Evolutionary conservation across 2,113 vertebrate genomes (phyloP).

Genomic region (Tetrax tetrax): DNA sequence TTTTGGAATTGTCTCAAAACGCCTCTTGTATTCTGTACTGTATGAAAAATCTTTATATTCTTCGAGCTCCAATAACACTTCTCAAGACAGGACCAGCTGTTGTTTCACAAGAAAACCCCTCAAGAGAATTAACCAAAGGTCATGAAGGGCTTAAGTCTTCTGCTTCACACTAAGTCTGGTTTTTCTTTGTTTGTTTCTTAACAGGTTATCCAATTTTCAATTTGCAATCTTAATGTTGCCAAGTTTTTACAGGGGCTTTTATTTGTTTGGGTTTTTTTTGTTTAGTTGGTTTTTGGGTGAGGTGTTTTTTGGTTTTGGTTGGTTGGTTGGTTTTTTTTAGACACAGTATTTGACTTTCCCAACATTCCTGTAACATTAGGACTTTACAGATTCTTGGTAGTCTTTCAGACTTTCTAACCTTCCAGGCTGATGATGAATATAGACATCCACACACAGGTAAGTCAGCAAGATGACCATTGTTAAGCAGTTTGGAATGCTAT

Average conservation of each 20-base stretch:
- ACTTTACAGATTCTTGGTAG: not conserved
- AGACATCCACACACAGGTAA: not conserved
- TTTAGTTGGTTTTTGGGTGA: too few species aligned
- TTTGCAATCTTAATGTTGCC: not conserved
- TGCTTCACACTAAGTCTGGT: not conserved
- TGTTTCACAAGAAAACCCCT: conserved; percentile 8
- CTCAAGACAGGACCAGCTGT: conserved; percentile 22
- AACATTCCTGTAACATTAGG: not conserved
- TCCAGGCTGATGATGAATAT: not conserved
- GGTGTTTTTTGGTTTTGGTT: too few species aligned
- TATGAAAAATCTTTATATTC: not conserved
- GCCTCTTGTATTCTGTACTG: conserved; percentile 3
- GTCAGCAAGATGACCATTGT: not conserved
- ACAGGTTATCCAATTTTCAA: not conserved
- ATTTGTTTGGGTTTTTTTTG: too few species aligned
- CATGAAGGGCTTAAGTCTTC: not conserved
- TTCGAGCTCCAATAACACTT: conserved; percentile 9
- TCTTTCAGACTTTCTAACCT: not conserved
- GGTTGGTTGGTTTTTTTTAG: not conserved
- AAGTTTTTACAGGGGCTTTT: too few species aligned
- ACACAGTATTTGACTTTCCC: not conserved
- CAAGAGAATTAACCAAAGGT: conserved; percentile 21
- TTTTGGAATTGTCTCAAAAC: conserved; percentile 43
- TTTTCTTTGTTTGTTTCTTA: not conserved
- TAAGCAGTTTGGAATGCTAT: not conserved